phyloP scores from a whole-genome alignment of 2,113 vertebrate species.

The Struthidea cinerea region DNA sequence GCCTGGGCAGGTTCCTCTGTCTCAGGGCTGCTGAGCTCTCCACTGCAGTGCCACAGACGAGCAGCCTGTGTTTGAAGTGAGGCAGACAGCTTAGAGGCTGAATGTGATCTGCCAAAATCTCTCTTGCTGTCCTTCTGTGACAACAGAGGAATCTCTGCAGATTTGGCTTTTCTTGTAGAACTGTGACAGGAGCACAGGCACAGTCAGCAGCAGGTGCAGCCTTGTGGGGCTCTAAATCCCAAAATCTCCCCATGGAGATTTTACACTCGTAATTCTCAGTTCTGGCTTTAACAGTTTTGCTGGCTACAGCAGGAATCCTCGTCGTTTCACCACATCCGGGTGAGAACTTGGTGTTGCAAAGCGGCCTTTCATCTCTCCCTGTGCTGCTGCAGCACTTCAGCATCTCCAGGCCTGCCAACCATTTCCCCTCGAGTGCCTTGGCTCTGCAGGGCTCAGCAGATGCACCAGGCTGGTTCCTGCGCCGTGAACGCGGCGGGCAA shows the following conservation, averaged over 20 bases:
- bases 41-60: rapidly evolving
- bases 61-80: neutral
- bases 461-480: neutral
- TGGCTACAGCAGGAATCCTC: neutral
- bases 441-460: neutral
- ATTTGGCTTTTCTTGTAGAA: neutral
- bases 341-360: neutral
- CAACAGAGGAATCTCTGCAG: neutral
- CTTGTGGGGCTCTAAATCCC: neutral
- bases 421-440: neutral
- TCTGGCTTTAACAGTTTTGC: neutral
- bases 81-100: neutral
- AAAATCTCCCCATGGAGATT: neutral
- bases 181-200: neutral
- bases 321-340: neutral
- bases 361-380: neutral
- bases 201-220: neutral
- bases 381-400: neutral
- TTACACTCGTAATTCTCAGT: neutral
- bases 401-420: neutral
- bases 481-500: rapidly evolving
- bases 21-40: neutral
- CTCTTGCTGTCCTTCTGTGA: neutral
- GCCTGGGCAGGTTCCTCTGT: neutral
- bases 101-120: neutral